Conservation (phyloP, 2,797 vertebrate genomes). For the Kryptopterus vitreolus region DNA sequence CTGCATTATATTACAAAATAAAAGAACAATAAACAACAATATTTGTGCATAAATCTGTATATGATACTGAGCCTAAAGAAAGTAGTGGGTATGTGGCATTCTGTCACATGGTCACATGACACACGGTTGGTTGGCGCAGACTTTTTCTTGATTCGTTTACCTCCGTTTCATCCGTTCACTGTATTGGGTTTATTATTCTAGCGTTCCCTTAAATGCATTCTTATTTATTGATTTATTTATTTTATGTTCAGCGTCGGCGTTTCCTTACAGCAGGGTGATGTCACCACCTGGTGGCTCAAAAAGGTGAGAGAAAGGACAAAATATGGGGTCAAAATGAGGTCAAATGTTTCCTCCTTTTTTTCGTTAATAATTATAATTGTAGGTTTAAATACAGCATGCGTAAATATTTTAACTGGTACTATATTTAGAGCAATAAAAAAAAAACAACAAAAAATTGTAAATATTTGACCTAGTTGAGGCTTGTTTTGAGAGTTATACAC, state of each 20-base stretch:
- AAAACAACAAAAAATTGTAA: too few species aligned
- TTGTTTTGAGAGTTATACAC: neutral
- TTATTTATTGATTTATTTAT: neutral
- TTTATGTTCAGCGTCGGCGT: neutral
- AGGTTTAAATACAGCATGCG: too few species aligned
- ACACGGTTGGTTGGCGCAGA: neutral
- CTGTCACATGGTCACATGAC: neutral
- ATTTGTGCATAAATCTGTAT: too few species aligned
- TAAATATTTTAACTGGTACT: too few species aligned
- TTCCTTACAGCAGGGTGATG: constrained; percentile 21
- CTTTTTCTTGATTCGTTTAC: neutral
- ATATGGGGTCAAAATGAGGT: neutral
- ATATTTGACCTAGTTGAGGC: too few species aligned
- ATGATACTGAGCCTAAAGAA: too few species aligned
- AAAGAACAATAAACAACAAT: too few species aligned
- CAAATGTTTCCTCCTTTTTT: neutral
- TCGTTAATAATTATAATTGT: too few species aligned
- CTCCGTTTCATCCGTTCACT: neutral
- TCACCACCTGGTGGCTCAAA: constrained; percentile 44
- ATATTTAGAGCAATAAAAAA: neutral
- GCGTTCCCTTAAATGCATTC: neutral
- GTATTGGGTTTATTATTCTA: neutral
- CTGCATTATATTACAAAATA: too few species aligned
- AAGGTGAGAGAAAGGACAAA: neutral
- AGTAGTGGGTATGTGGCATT: neutral